phyloP scores from a whole-genome alignment of 2,113 vertebrate species.

The Octodon degus region DNA sequence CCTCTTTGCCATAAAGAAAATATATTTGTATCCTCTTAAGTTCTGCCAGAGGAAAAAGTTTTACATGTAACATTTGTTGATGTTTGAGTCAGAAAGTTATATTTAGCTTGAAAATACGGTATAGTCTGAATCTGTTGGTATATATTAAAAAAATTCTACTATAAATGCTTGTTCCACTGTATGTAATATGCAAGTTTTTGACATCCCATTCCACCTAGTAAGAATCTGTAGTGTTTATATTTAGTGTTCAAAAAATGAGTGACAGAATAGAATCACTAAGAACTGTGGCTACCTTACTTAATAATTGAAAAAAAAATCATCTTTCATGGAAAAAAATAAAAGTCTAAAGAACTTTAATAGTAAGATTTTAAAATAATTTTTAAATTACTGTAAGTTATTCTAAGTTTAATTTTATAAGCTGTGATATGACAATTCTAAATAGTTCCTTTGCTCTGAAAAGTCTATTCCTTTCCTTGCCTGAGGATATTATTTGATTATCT shows the following conservation, averaged over 20 bases:
- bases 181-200: slow-evolving; percentile 20
- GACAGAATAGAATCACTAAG: neutral
- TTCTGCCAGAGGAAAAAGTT: neutral
- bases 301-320: neutral
- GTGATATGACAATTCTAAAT: neutral
- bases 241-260: neutral
- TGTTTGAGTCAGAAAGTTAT: neutral
- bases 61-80: neutral
- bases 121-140: neutral
- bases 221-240: neutral
- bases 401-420: neutral
- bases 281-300: neutral
- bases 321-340: neutral
- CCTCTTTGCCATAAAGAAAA: neutral
- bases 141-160: neutral
- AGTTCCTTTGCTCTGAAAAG: neutral
- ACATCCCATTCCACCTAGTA: neutral
- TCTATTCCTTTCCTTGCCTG: slow-evolving; percentile 13
- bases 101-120: neutral
- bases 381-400: neutral
- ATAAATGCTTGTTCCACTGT: neutral
- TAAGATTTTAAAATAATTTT: neutral
- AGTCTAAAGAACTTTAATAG: neutral
- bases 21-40: neutral
- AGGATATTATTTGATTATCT: neutral